Evolutionary conservation across 2,888 invertebrate species (phyloP).

Genomic region (Sarcophaga carnaria): DNA sequence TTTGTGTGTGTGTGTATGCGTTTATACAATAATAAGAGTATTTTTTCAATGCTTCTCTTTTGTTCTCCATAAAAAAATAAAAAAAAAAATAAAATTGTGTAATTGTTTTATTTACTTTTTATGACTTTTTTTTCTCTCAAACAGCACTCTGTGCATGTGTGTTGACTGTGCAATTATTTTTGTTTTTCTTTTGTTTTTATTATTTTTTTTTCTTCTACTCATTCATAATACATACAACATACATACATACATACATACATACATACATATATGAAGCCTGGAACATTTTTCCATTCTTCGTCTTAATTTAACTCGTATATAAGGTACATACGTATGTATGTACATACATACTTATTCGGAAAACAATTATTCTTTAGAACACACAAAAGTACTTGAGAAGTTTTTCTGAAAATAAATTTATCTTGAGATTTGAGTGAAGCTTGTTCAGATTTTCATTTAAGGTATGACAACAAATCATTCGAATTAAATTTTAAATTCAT

Average conservation of each 20-base stretch:
- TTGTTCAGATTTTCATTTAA: neutral
- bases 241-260: neutral
- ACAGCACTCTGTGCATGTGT: no score
- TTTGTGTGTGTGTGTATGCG: neutral
- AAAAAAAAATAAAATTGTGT: neutral
- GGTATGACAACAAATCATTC: neutral
- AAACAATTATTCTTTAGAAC: neutral
- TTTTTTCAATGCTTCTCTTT: neutral
- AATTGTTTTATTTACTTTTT: slow-evolving; percentile 28
- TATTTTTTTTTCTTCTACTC: no score
- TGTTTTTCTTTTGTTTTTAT: no score
- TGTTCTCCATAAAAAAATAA: slow-evolving; percentile 20
- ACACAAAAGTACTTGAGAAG: neutral
- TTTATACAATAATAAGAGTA: neutral
- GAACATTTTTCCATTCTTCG: neutral
- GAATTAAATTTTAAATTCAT: neutral
- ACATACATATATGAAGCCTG: neutral
- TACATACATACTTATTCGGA: neutral
- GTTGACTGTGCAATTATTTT: no score
- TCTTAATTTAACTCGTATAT: neutral
- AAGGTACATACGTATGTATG: neutral
- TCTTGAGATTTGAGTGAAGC: neutral
- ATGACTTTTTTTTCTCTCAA: no score
- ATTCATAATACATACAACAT: neutral
- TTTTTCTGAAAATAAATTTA: neutral